phyloP scores from a whole-genome alignment of 2,113 vertebrate genomes.

The Boulengerochromis microlepis region DNA sequence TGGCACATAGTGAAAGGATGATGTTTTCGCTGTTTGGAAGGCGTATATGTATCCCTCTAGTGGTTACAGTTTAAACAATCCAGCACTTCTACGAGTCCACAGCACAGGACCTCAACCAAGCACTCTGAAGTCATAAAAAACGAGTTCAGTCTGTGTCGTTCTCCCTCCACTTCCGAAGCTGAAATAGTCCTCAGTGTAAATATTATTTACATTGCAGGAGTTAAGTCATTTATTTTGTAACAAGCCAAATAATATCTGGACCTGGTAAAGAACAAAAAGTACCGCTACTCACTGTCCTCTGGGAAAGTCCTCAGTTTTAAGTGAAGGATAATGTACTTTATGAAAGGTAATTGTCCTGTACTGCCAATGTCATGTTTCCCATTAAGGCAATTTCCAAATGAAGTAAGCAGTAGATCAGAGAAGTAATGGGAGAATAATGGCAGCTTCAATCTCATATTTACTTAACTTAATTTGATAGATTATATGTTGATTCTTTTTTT shows the following conservation, averaged over 20 bases:
- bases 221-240: background rate
- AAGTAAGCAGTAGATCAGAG: background rate
- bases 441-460: background rate
- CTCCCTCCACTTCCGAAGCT: background rate
- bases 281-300: background rate
- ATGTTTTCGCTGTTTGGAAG: slow-evolving; percentile 68
- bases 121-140: background rate
- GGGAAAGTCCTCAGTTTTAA: background rate
- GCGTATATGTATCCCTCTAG: slow-evolving; percentile 94
- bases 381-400: background rate
- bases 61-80: slow-evolving; percentile 79
- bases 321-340: background rate
- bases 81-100: slow-evolving; percentile 31
- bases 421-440: background rate
- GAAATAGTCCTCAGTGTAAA: background rate
- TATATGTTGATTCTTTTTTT: background rate
- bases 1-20: slow-evolving; percentile 78
- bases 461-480: slow-evolving; percentile 9
- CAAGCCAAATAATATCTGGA: background rate
- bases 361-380: slow-evolving; percentile 23
- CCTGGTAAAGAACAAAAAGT: background rate
- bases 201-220: background rate
- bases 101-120: background rate
- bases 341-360: background rate
- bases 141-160: background rate